Conservation (phyloP, 2,113 vertebrate species). For the Polypterus senegalus region DNA sequence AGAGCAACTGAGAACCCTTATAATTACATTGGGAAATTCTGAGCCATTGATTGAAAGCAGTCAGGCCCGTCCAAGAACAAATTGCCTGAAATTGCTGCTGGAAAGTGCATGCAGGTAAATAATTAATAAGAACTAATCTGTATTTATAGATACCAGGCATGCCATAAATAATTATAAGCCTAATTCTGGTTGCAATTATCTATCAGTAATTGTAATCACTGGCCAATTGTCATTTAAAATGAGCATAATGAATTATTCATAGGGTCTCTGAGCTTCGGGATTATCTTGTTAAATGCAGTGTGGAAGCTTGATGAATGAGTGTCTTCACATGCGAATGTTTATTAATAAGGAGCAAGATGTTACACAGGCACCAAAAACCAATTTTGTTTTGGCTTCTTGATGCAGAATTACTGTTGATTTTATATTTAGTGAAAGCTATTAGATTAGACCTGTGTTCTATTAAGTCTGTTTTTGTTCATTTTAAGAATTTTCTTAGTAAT, state of each 20-base stretch:
- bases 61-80: background rate
- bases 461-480: no score
- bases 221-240: constrained; percentile 16
- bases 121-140: background rate
- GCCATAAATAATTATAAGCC: background rate
- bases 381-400: no score
- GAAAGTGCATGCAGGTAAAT: background rate
- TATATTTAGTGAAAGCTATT: no score
- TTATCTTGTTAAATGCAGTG: constrained; percentile 18
- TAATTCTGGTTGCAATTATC: constrained; percentile 6
- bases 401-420: no score
- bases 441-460: no score
- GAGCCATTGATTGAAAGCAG: no score
- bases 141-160: background rate
- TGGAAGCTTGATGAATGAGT: constrained; percentile 16
- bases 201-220: constrained; percentile 11
- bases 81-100: background rate
- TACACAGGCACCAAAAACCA: no score
- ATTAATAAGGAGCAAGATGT: constrained; percentile 6
- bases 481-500: no score
- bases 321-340: constrained; percentile 19
- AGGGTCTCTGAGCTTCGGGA: constrained; percentile 4
- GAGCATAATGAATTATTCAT: constrained; percentile 17
- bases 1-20: no score
- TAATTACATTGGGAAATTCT: no score